phyloP scores from a whole-genome alignment of 2,888 invertebrate genomes.

The Hedya salicella region DNA sequence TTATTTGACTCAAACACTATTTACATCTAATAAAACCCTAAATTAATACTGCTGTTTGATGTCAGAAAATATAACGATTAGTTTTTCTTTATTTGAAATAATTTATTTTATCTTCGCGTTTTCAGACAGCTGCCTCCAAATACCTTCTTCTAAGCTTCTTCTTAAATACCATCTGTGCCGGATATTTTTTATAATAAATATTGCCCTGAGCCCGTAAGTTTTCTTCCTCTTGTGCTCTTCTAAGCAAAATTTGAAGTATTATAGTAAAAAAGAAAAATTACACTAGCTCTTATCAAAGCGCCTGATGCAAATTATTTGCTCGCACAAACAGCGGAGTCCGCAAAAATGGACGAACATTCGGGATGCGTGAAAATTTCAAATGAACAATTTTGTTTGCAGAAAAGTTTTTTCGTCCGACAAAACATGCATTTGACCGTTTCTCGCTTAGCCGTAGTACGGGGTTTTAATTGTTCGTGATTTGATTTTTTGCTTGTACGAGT shows the following conservation, averaged over 20 bases:
- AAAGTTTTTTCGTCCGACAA: constrained; percentile 46
- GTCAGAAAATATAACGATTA: no score
- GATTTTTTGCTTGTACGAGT: constrained; percentile 29
- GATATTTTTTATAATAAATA: no score
- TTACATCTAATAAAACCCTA: no score
- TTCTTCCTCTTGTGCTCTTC: no score
- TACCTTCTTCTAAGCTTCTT: no score
- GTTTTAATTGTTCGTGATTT: constrained; percentile 32
- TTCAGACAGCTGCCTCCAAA: no score
- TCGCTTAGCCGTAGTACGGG: constrained; percentile 33
- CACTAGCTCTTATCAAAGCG: constrained; percentile 31
- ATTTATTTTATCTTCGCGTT: no score
- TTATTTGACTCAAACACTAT: no score
- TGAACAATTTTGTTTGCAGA: constrained; percentile 49
- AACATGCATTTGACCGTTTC: constrained; percentile 44
- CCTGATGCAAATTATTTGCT: constrained; percentile 59
- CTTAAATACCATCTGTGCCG: no score
- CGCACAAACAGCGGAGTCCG: constrained; percentile 48
- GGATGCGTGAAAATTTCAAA: constrained; percentile 51
- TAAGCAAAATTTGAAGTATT: background rate
- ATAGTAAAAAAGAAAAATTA: background rate
- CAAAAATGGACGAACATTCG: constrained; percentile 50
- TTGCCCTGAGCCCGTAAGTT: no score
- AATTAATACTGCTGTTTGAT: no score
- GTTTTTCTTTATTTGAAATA: no score